Percentiles rank a stretch among this genome's conserved stretches.
Evolutionary conservation across 2,797 vertebrate species (phyloP).

Genomic region (Myotis planiceps): DNA sequence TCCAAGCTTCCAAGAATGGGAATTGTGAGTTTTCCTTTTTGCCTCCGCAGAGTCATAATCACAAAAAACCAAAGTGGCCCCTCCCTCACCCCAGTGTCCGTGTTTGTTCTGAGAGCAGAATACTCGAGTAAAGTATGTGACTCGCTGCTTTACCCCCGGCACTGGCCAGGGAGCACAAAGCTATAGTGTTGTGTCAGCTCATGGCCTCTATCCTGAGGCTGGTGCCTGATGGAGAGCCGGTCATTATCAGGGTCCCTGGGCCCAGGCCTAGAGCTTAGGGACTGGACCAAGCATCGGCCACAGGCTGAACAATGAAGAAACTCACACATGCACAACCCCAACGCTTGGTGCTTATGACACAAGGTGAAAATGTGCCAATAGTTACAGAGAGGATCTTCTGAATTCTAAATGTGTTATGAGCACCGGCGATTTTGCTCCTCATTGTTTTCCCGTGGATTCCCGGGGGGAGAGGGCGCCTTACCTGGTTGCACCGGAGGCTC

Average conservation of each 20-base stretch:
- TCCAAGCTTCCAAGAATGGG: neutral
- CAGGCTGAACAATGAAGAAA: slow-evolving; percentile 19
- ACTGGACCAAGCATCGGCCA: neutral
- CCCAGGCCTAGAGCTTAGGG: neutral
- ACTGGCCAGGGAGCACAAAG: neutral
- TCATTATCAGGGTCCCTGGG: neutral
- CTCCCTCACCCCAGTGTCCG: neutral
- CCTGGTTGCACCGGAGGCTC: slow-evolving; percentile 87
- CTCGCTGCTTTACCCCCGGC: neutral
- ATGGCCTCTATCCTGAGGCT: neutral
- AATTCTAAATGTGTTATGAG: slow-evolving; percentile 70
- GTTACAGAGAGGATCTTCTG: slow-evolving; percentile 64
- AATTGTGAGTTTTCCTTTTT: neutral
- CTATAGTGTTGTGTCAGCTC: neutral
- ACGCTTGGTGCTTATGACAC: slow-evolving; percentile 43
- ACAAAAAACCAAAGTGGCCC: neutral
- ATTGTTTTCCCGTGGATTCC: slow-evolving; percentile 54
- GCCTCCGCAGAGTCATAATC: neutral
- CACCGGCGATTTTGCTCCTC: slow-evolving; percentile 44
- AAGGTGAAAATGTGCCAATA: slow-evolving; percentile 66
- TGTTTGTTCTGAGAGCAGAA: neutral
- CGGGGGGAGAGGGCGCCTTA: slow-evolving; percentile 83
- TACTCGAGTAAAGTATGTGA: neutral
- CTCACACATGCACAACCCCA: neutral
- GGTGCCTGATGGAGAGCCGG: neutral